Evolutionary conservation across 2,888 invertebrate species (phyloP), one percentile per base, ranked within the genome.

Genomic region (Agriopis aurantiaria): DNA sequence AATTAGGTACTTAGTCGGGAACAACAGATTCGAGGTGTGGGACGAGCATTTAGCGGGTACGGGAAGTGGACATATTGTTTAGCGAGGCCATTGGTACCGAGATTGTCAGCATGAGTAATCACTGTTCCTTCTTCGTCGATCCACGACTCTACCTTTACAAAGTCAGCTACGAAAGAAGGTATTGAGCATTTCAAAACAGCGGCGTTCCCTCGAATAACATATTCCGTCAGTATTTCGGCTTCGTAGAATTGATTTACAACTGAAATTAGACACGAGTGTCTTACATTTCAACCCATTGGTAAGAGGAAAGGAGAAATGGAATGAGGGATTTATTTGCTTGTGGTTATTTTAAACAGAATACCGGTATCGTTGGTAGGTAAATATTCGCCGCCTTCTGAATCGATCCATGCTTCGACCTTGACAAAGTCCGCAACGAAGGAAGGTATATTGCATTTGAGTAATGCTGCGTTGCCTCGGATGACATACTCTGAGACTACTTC

Each of bases 351-450:
- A 64, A 72, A 71, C 56, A 55, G 68, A 79, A 75, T 97, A 97
- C 97, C 97, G 89, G 97, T 97, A 89, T 96, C 95, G 82, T 95
- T 95, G 81, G 96, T 95, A 78, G 96, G 96, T 84, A 96, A 94
- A 90, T 96, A 97, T 90, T 96, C 96, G 80, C 96, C 95, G 77
- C 95, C 96, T 79, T 95, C 95, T 69, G 95, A 95, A 82, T 95
- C 94, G 75, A 95, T 91, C 98, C 98, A 98, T 75, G 97, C 96
- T 87, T 97, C 97, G 64, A 99, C 98, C 87, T 96, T 96, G 63
- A 99, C 97, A 91, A 98, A 98, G 94, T 98, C 98, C 56, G 97
- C 97, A 69, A 98, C 97, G 89, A 98, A 98, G 75, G 97, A 97
- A 43, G 98, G 98, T 82, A 98, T 98, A 84, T 97, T 97, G 93